These are phyloP conservation scores for Maniola jurtina DNA, from an alignment of 1,140 invertebrate genomes.

Conservation along the genomic window DNA sequence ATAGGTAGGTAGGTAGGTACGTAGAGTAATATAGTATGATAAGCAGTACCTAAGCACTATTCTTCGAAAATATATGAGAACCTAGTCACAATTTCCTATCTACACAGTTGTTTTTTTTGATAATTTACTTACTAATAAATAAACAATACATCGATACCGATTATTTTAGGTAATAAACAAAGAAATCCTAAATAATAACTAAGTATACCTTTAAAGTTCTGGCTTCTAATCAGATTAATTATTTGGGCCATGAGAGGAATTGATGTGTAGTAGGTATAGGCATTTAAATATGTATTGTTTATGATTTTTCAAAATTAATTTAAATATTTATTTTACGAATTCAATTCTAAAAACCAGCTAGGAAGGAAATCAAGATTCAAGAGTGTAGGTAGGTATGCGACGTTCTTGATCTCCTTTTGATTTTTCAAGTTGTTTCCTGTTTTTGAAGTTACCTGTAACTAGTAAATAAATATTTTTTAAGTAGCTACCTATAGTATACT, in stretches of 20 bases:
- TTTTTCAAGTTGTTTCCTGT: too few species aligned
- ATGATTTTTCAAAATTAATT: neutral
- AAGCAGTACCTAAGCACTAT: conserved; percentile 17
- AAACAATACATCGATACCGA: conserved; percentile 11
- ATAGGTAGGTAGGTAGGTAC: neutral
- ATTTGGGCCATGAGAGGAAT: conserved; percentile 22
- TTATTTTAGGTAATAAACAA: neutral
- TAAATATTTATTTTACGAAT: neutral
- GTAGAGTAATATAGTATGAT: conserved; percentile 8
- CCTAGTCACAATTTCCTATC: conserved; percentile 25
- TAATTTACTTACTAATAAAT: conserved; percentile 8
- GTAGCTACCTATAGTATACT: too few species aligned
- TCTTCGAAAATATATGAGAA: conserved; percentile 18
- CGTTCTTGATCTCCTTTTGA: too few species aligned
- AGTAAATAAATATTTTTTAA: too few species aligned
- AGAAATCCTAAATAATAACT: neutral
- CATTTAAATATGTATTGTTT: neutral
- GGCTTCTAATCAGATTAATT: conserved; percentile 19
- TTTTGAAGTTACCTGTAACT: too few species aligned
- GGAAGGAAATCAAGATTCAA: too few species aligned
- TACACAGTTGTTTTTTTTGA: conserved; percentile 30
- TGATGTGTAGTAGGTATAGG: conserved; percentile 7
- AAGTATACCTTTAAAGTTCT: too few species aligned
- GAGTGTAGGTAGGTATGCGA: too few species aligned
- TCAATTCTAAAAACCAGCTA: too few species aligned